Conservation (phyloP, 2,888 invertebrate genomes). For the Hipparchia semele region DNA sequence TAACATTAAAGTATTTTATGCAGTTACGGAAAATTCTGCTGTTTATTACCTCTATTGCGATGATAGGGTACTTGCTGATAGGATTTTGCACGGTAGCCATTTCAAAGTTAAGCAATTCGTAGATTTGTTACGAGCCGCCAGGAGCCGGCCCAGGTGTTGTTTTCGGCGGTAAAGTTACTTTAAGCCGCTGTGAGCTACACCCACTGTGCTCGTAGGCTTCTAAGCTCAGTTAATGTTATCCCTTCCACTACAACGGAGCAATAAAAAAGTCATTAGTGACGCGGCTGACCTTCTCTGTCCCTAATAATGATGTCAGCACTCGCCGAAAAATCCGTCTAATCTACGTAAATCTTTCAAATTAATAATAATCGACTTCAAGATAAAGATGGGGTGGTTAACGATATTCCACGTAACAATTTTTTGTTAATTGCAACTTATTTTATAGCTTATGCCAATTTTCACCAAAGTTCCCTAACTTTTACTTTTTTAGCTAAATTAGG, state of each 20-base stretch:
- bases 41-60: background rate
- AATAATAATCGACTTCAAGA: too few relatives aligned
- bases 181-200: constrained; percentile 72
- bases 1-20: too few relatives aligned
- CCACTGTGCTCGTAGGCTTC: constrained; percentile 63
- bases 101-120: constrained; percentile 47
- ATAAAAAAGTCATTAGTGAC: constrained; percentile 35
- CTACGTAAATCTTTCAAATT: too few relatives aligned
- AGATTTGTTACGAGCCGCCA: constrained; percentile 52
- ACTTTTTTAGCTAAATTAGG: too few relatives aligned
- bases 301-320: background rate
- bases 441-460: too few relatives aligned
- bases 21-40: background rate
- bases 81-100: background rate
- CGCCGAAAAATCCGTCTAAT: background rate
- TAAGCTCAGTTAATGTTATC: constrained; percentile 65
- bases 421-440: too few relatives aligned
- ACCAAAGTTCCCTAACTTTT: too few relatives aligned
- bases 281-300: constrained; percentile 1
- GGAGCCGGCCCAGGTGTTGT: constrained; percentile 68
- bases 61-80: background rate
- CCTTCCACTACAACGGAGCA: constrained; percentile 32
- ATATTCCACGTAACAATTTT: too few relatives aligned
- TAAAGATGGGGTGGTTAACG: too few relatives aligned
- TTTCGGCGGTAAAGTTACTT: constrained; percentile 70